These are phyloP conservation scores for Periophthalmus magnuspinnatus DNA, from an alignment of 2,797 vertebrate genomes.

Conservation along the genomic window DNA sequence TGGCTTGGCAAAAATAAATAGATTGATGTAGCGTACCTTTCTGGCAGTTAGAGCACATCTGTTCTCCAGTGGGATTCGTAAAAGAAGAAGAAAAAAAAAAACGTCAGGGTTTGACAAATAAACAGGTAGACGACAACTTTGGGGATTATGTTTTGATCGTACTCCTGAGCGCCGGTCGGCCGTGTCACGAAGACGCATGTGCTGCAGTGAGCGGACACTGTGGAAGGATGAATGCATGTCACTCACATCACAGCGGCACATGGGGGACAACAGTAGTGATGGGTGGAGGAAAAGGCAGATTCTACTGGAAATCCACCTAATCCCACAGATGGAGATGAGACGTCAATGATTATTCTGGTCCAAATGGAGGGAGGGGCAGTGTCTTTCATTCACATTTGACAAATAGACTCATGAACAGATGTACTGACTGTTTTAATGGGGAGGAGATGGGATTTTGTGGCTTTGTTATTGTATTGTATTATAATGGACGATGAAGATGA, in stretches of 20 bases:
- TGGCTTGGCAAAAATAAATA: constrained; percentile 77
- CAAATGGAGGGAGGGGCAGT: not conserved
- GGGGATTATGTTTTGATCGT: constrained; percentile 33
- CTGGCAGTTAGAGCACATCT: constrained; percentile 70
- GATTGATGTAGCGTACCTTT: constrained; percentile 72
- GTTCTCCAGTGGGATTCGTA: constrained; percentile 65
- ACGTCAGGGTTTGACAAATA: constrained; percentile 54
- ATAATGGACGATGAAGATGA: not conserved
- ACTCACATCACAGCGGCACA: constrained; percentile 1
- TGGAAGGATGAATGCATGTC: not conserved
- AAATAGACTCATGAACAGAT: not conserved
- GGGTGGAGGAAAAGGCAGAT: not conserved
- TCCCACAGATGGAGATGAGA: constrained; percentile 80
- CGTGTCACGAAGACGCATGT: constrained; percentile 17
- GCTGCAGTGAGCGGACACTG: not conserved
- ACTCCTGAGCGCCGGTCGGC: constrained; percentile 7
- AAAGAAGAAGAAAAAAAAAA: constrained; percentile 4
- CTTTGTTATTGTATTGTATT: not conserved
- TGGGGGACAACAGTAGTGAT: not conserved
- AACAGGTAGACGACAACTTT: constrained; percentile 41
- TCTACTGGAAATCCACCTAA: constrained; percentile 52
- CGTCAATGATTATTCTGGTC: constrained; percentile 76
- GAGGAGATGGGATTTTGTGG: not conserved
- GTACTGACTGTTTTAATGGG: not conserved
- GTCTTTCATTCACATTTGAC: not conserved